Percentiles rank a stretch among this genome's conserved stretches.
phyloP scores from a whole-genome alignment of 2,797 vertebrate species.

The Enteromius fasciolatus region DNA sequence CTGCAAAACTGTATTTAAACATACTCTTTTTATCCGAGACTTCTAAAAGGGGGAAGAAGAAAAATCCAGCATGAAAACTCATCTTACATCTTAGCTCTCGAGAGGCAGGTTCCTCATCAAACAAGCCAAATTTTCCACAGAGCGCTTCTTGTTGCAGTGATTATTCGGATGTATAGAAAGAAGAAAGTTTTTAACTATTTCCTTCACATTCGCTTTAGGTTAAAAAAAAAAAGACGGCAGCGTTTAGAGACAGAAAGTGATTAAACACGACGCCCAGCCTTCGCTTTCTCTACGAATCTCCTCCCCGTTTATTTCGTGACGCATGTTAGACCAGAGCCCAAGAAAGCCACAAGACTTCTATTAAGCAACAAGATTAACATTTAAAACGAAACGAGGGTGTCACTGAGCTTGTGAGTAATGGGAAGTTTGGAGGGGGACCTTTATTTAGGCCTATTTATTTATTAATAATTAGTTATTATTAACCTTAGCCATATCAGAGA shows the following conservation, averaged over 20 bases:
- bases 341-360: conserved; percentile 26
- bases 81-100: conserved; percentile 14
- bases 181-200: neutral
- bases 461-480: neutral
- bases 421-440: too few species aligned
- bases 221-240: too few species aligned
- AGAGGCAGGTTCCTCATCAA: neutral
- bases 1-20: neutral
- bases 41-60: neutral
- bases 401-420: neutral
- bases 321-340: neutral
- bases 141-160: neutral
- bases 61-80: neutral
- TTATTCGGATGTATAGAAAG: neutral
- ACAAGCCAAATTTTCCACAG: neutral
- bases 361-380: neutral
- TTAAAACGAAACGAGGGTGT: neutral
- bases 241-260: too few species aligned
- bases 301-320: conserved; percentile 21
- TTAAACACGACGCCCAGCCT: conserved; percentile 14
- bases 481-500: neutral
- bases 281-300: neutral
- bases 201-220: neutral
- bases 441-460: neutral
- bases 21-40: neutral